Evolutionary conservation across 2,797 vertebrate species (phyloP).

Genomic region (Esox masquinongy): DNA sequence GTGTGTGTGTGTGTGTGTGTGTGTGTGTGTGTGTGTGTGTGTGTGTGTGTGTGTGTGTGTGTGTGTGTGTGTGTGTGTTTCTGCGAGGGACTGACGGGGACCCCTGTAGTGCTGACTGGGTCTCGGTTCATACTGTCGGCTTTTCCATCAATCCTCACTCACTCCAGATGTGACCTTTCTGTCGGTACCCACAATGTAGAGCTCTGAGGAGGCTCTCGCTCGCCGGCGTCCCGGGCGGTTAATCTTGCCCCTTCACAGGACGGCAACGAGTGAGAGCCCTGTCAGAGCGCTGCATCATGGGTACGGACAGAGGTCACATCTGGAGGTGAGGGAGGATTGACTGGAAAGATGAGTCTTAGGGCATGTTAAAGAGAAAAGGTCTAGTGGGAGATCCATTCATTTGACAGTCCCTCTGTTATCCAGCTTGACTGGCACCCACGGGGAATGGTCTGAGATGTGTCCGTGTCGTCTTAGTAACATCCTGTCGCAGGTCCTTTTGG

Average conservation of each 20-base stretch:
- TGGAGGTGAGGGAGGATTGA: conserved; percentile 7
- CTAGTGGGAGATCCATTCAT: too few relatives aligned
- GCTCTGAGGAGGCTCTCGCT: conserved; percentile 5
- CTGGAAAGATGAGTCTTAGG: not conserved
- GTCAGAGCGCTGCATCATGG: conserved; percentile 29
- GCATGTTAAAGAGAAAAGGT: too few relatives aligned
- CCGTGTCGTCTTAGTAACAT: not conserved
- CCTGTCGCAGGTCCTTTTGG: conserved; percentile 2
- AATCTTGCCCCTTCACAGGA: not conserved
- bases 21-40: too few relatives aligned
- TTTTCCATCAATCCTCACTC: conserved; percentile 2
- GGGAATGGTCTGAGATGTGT: not conserved
- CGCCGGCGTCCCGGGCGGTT: not conserved
- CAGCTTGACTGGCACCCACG: not conserved
- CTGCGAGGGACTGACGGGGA: conserved; percentile 9
- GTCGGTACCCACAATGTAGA: conserved; percentile 29
- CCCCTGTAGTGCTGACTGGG: conserved; percentile 9
- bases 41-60: too few relatives aligned
- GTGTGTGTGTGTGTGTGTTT: not conserved
- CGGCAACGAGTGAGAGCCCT: not conserved
- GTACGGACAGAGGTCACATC: conserved; percentile 16
- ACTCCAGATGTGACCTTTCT: conserved; percentile 17
- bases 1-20: conserved; percentile 10
- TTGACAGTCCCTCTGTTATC: not conserved
- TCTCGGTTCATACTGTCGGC: not conserved